Conservation (phyloP, 2,113 vertebrate species). For the Paraplagusia blochii region DNA sequence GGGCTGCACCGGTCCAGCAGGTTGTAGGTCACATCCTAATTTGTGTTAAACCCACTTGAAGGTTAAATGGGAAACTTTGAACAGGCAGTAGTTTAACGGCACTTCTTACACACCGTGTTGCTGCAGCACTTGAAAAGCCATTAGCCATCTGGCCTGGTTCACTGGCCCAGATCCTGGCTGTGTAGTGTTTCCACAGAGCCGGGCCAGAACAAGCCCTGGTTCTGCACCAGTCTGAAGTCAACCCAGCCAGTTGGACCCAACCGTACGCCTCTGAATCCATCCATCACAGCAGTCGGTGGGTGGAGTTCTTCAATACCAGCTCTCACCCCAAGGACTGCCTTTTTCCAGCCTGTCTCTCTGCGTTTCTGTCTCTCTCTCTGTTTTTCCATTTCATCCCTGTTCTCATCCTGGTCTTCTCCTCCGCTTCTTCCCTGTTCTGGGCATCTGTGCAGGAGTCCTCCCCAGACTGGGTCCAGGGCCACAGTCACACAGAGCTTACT, state of each 20-base stretch:
- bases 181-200: slow-evolving; percentile 52
- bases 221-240: slow-evolving; percentile 41
- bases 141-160: slow-evolving; percentile 39
- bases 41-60: slow-evolving; percentile 15
- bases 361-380: neutral
- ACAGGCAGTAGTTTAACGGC: slow-evolving; percentile 10
- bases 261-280: slow-evolving; percentile 37
- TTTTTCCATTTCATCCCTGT: slow-evolving; percentile 23
- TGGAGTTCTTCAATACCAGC: slow-evolving; percentile 27
- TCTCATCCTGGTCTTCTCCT: slow-evolving; percentile 7
- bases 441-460: slow-evolving; percentile 35
- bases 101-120: slow-evolving; percentile 20
- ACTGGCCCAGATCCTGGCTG: slow-evolving; percentile 41
- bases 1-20: slow-evolving; percentile 15
- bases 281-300: slow-evolving; percentile 15
- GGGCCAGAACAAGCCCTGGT: slow-evolving; percentile 35
- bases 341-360: neutral
- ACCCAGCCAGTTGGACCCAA: slow-evolving; percentile 41
- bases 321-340: slow-evolving; percentile 14
- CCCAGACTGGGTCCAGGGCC: slow-evolving; percentile 33
- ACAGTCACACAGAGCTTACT: slow-evolving; percentile 4
- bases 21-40: slow-evolving; percentile 42
- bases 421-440: slow-evolving; percentile 15
- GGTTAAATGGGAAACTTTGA: slow-evolving; percentile 20
- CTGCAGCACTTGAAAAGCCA: slow-evolving; percentile 46